Evolutionary conservation across 2,888 invertebrate genomes (phyloP), one percentile per base, ranked within the genome.

Genomic region (Monopis laevigella): DNA sequence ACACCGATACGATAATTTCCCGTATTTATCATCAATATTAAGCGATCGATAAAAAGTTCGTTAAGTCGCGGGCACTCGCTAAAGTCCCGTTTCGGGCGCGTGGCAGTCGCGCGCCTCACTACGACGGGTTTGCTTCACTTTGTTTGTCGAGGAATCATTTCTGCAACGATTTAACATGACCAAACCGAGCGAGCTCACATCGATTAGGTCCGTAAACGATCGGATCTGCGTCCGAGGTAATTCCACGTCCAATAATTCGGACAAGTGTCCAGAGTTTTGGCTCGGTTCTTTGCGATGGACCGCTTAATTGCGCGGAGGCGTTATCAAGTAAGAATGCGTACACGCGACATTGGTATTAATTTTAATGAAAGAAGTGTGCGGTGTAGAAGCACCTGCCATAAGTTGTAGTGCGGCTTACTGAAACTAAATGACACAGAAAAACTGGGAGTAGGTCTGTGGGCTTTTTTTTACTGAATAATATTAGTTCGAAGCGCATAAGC

Each of bases 341-440:
- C 77, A 75, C 78, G 78, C 78, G 78, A 80, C 78, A 78, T 74
- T 68, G 75, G 77, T 78, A 80, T 80, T 78, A 80, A 78, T 80
- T 77, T 77, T 77, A 80, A 78, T 78, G 78, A 74, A 77, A 74
- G 77, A 77, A 78, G 78, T 78, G 78, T 71, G 77, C 77, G 72
- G 58, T 57, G 56, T 60, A 48, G 46, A 56, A 58, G 62, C 78
- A 80, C 78, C 78, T 80, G 78, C 78, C 64, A 55, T 18, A 52
- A 36, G 59, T 63, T 59, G 63, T 58, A 18, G 17, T 34, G 36
- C 66, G 65, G 36, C 36, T 36, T 52, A 62, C 71, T 73, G 72
- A 72, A 70, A 70, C 66, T 65, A 62, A 55, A 49, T 44, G 47
- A 47, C 50, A 51, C 43, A 30, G 47, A 42, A 50, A 48, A 30